Percentiles rank a stretch among this genome's conserved stretches.
These are phyloP conservation scores for Hypsopygia costalis DNA, from an alignment of 2,888 invertebrate species.

Conservation along the genomic window DNA sequence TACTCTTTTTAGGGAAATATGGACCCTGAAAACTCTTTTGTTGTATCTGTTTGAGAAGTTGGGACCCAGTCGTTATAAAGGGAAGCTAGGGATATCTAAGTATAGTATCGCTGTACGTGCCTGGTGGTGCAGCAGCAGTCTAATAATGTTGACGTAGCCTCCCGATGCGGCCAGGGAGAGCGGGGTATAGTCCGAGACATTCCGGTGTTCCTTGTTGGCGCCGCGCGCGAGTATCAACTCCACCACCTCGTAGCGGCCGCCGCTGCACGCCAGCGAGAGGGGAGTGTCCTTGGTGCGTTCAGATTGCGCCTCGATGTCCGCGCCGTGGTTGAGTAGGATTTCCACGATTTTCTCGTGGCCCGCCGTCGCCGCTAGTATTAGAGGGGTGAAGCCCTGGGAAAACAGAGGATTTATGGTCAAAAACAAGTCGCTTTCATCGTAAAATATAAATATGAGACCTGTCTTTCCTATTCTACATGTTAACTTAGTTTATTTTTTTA, in stretches of 20 bases:
- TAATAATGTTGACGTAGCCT: slow-evolving; percentile 98
- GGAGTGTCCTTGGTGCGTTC: slow-evolving; percentile 99
- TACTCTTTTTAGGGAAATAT: too few relatives aligned
- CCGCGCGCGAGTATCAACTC: slow-evolving; percentile 93
- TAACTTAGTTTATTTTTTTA: too few relatives aligned
- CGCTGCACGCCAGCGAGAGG: slow-evolving; percentile 97
- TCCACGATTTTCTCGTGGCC: slow-evolving; percentile 92
- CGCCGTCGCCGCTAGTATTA: slow-evolving; percentile 98
- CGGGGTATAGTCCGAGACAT: slow-evolving; percentile 99
- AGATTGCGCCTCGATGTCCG: slow-evolving; percentile 99
- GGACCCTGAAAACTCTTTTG: too few relatives aligned
- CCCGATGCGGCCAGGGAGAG: slow-evolving; percentile 99
- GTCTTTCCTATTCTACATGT: too few relatives aligned
- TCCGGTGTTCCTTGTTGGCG: slow-evolving; percentile 98
- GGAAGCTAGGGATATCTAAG: too few relatives aligned
- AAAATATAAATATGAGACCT: too few relatives aligned
- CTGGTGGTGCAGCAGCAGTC: slow-evolving; percentile 94
- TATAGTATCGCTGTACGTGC: too few relatives aligned
- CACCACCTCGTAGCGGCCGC: slow-evolving; percentile 97
- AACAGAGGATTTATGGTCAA: too few relatives aligned
- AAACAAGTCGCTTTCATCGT: too few relatives aligned
- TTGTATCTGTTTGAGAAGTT: too few relatives aligned
- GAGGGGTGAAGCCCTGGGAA: slow-evolving; percentile 96
- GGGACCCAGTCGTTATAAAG: too few relatives aligned
- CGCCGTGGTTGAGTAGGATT: slow-evolving; percentile 94